Evolutionary conservation across 35 echinoderm and acorn worm genomes (phyloP).

Genomic region (Heliocidaris tuberculata): DNA sequence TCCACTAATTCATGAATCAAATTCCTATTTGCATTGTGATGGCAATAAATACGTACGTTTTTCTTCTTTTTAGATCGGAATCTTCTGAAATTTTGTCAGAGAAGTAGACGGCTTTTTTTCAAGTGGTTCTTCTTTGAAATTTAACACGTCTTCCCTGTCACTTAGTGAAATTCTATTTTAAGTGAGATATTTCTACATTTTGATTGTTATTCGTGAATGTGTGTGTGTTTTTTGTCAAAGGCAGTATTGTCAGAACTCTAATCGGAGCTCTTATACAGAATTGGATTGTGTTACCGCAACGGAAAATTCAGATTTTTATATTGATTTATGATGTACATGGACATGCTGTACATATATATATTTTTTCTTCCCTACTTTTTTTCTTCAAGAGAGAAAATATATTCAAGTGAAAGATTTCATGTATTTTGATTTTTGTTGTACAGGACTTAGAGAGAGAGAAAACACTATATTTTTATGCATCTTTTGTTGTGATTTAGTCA

Average conservation of each 20-base stretch:
- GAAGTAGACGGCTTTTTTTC: not conserved
- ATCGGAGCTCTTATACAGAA: not conserved
- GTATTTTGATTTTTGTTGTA: conserved; percentile 48
- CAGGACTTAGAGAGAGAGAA: conserved; percentile 25
- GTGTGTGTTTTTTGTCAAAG: not conserved
- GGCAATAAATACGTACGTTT: not conserved
- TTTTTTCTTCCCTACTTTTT: not conserved
- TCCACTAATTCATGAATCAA: not conserved
- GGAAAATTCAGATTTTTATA: not conserved
- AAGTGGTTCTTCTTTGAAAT: not conserved
- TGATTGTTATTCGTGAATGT: not conserved
- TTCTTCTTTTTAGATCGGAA: not conserved
- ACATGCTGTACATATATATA: conserved; percentile 10
- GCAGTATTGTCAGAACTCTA: not conserved
- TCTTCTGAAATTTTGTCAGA: not conserved
- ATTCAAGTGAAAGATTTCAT: not conserved
- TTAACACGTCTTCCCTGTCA: not conserved
- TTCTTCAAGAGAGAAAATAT: conserved; percentile 10
- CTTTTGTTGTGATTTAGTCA: not conserved
- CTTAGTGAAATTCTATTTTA: not conserved
- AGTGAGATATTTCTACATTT: not conserved
- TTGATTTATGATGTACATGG: not conserved
- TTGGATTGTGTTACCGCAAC: not conserved
- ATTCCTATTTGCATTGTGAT: not conserved
- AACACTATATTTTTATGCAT: conserved; percentile 44